Evolutionary conservation across 2,888 invertebrate species (phyloP), one percentile per base, ranked within the genome.

Genomic region (Brachynemurus nebulosus): DNA sequence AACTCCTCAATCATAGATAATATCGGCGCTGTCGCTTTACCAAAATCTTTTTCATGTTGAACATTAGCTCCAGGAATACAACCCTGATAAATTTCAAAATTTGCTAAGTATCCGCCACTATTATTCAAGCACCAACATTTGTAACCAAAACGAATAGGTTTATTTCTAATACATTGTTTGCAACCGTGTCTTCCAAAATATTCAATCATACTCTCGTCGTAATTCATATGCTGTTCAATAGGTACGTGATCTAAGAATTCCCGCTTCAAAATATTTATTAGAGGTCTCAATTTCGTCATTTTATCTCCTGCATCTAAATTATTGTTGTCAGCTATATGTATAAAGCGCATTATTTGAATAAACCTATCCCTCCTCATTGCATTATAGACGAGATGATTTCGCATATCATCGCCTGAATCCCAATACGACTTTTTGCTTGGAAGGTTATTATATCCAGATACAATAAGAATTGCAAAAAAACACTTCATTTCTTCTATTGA

Each of bases 101-200:
- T 49, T 6, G 54, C 44, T 37, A 52, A 53, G 53, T 49, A 53
- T n/a, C 54, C 52, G 16, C 34, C 33, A n/a, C 48, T 42, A 9
- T 49, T 52, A 45, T 51, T 51, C 30, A 56, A 44, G n/a, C 52
- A 51, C 55, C 56, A 55, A 16, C 48, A 50, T 50, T 57, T 58
- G 42, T 53, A 56, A 14, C 55, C 55, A 49, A 57, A 57, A 17
- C 55, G 36, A n/a, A 56, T 46, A 17, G 56, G 57, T 42, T 59
- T 59, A 3, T 52, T 55, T 39, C 52, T 51, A 9, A 60, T 51
- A 44, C 54, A 60, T 42, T 57, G 56, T 37, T 57, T 57, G 23
- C 52, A 55, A 19, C 54, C 50, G 46, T 59, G 56, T 40, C 48
- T 40, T 4, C 57, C 57, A 50, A 51, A 59, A 49, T 60, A 58